Evolutionary conservation across 2,888 invertebrate species (phyloP).

Genomic region (Orthonychiurus folsomi): DNA sequence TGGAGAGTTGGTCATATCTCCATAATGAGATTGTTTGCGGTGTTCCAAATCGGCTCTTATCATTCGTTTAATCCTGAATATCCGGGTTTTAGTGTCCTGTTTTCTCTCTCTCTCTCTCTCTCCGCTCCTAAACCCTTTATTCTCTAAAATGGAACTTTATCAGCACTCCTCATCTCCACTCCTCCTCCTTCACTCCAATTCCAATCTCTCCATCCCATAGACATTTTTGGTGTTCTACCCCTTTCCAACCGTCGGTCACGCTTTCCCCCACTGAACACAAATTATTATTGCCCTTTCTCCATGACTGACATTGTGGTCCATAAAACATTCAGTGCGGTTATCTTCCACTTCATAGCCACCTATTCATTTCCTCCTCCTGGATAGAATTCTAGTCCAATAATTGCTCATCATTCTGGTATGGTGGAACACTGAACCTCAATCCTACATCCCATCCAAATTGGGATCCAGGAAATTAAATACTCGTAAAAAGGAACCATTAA

Average conservation of each 20-base stretch:
- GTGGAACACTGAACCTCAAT: too few species aligned
- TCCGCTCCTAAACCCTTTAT: slow-evolving; percentile 6
- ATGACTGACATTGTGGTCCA: too few species aligned
- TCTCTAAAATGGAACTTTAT: neutral
- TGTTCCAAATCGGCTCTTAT: slow-evolving; percentile 33
- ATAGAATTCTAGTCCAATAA: too few species aligned
- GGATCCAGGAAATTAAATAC: too few species aligned
- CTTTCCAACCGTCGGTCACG: neutral
- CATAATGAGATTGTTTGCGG: slow-evolving; percentile 38
- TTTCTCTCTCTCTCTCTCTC: slow-evolving; percentile 10
- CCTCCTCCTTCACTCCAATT: neutral
- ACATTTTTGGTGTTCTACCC: neutral
- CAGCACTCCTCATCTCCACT: neutral
- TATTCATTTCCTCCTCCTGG: too few species aligned
- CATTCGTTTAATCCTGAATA: slow-evolving; percentile 38
- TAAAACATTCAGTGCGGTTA: too few species aligned
- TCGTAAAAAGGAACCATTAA: too few species aligned
- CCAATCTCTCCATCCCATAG: neutral
- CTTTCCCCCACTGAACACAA: neutral
- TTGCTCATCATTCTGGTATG: too few species aligned
- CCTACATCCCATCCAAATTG: too few species aligned
- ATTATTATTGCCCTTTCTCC: slow-evolving; percentile 12
- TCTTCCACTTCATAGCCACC: too few species aligned
- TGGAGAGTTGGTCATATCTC: slow-evolving; percentile 32
- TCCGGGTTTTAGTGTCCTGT: slow-evolving; percentile 35